A percentile compares a stretch with the other conserved stretches of the same genome.
Evolutionary conservation across 2,113 vertebrate genomes (phyloP).

Genomic region (Larimichthys crocea): DNA sequence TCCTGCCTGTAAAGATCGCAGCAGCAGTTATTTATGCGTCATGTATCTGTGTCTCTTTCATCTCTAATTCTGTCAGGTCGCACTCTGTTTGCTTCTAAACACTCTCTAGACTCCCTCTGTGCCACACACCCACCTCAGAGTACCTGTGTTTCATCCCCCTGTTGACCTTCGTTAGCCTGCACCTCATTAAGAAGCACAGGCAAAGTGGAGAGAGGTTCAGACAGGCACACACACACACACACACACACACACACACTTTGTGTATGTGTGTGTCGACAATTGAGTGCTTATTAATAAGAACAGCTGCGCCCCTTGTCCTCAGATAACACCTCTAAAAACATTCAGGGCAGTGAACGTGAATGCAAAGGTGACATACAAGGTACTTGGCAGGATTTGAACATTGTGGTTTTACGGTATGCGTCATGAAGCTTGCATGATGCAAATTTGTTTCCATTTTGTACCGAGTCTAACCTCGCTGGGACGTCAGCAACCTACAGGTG

Average conservation of each 20-base stretch:
- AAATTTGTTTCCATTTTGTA: too few species aligned
- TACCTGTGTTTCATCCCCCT: constrained; percentile 23
- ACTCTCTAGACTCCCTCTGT: not conserved
- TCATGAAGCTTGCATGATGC: too few species aligned
- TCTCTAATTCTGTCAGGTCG: not conserved
- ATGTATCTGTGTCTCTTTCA: not conserved
- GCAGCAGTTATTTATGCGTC: not conserved
- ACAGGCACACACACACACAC: not conserved
- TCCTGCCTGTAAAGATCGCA: not conserved
- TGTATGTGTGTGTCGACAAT: not conserved
- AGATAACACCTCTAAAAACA: constrained; percentile 28
- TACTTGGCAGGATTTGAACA: too few species aligned
- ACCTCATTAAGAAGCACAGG: constrained; percentile 46
- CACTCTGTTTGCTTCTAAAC: not conserved
- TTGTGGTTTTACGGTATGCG: too few species aligned
- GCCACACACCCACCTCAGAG: not conserved
- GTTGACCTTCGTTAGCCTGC: constrained; percentile 37
- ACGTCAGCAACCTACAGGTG: too few species aligned
- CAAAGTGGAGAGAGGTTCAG: constrained; percentile 16
- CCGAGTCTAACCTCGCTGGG: too few species aligned
- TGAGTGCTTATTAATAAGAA: constrained; percentile 60
- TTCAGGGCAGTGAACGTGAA: constrained; percentile 29
- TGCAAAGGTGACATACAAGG: not conserved
- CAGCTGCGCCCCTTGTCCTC: constrained; percentile 65
- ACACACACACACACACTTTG: too few species aligned